Evolutionary conservation across 53 echinoderm and acorn worm genomes (phyloP).

Genomic region (Temnopleurus reevesii): DNA sequence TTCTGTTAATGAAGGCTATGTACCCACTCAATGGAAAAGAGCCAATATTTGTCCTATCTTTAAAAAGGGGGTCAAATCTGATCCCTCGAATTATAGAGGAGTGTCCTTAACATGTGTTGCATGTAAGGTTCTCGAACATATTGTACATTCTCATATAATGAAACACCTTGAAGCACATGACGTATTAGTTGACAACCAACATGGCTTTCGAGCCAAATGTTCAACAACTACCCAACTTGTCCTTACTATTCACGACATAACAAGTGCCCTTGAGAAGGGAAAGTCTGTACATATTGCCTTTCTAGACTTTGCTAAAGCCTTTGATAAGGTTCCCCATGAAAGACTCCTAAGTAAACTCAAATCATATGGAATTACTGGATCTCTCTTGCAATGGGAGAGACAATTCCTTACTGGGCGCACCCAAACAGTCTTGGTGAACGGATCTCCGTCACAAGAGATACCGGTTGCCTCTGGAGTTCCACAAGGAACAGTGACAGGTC

Average conservation of each 20-base stretch:
- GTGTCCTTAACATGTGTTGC: neutral
- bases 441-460: neutral
- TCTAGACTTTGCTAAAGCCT: neutral
- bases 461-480: neutral
- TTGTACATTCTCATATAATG: too few species aligned
- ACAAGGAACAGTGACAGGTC: neutral
- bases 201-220: neutral
- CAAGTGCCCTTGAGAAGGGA: neutral
- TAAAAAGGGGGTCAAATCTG: neutral
- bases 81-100: neutral
- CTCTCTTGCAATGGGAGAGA: neutral
- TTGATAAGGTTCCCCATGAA: neutral
- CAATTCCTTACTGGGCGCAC: neutral
- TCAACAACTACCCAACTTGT: neutral
- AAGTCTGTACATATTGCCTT: neutral
- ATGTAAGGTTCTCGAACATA: too few species aligned
- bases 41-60: neutral
- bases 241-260: too few species aligned
- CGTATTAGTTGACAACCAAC: too few species aligned
- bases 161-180: too few species aligned
- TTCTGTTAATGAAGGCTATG: too few species aligned
- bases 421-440: neutral
- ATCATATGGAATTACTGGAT: neutral
- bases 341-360: neutral
- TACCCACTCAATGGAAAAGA: neutral